phyloP scores from a whole-genome alignment of 2,888 invertebrate species.

The Rotaria magnacalcarata region DNA sequence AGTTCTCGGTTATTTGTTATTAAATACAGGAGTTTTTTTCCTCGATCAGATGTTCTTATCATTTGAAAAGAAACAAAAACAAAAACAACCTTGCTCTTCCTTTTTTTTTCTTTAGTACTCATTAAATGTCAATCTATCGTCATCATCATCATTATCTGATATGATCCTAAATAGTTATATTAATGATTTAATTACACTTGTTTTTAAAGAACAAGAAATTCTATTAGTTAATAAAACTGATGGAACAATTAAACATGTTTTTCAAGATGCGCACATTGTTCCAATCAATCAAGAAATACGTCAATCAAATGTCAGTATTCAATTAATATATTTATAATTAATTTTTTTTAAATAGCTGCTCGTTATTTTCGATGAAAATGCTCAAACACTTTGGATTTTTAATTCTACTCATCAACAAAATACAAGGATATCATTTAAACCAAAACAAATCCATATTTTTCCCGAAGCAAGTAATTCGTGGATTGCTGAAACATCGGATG shows the following conservation, averaged over 20 bases:
- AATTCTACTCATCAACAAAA: conserved; percentile 8
- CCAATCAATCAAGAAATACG: background rate
- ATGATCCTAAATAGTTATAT: background rate
- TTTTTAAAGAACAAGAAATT: background rate
- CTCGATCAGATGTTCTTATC: background rate
- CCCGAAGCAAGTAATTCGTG: background rate
- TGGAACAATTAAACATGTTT: background rate
- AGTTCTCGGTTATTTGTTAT: background rate
- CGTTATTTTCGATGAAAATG: background rate
- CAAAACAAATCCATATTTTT: background rate
- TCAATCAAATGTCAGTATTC: background rate
- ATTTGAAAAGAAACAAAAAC: background rate
- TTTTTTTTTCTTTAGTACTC: background rate
- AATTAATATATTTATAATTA: background rate
- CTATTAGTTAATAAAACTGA: background rate
- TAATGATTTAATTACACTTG: background rate
- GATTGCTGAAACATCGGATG: background rate
- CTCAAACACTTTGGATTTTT: background rate
- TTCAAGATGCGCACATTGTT: background rate
- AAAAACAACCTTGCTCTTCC: background rate
- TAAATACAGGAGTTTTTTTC: background rate
- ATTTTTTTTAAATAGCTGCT: background rate
- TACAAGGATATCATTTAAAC: background rate
- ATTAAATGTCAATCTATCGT: background rate
- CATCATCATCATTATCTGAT: background rate